Evolutionary conservation across 2,797 vertebrate genomes (phyloP), one percentile per base, ranked within the genome.

Genomic region (Pygocentrus nattereri): DNA sequence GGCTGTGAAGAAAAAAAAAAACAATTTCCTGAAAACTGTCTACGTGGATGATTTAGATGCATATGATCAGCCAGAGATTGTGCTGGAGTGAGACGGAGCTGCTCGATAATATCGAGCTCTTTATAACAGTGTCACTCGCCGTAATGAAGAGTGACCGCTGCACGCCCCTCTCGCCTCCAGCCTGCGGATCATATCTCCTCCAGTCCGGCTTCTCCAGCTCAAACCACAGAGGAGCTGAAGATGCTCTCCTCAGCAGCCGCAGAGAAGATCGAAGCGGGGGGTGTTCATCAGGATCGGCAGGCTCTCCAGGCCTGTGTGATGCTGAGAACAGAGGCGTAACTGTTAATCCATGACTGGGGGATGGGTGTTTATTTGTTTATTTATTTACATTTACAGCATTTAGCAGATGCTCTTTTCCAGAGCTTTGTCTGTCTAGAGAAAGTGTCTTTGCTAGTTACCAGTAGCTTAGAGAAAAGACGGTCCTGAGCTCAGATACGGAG

Each of bases 21-120:
- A 89, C 85, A 87, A 91, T 90, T 91, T 90, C 90, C 90, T 91
- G 86, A 73, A 85, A 90, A 88, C 85, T 89, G 87, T 85, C 87
- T 83, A 73, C 75, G 64, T 76, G 73, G 73, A 89, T 91, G 82
- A 88, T 90, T 88, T 89, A 72, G 85, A 86, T 82, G 79, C 74
- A 54, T 81, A 84, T 59, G 86, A 87, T 86, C 69, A 80, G 73
- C 56, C 72, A 65, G 67, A 87, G 81, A 74, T 74, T 61, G 72
- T 65, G 70, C 75, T 76, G 76, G 80, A 82, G 85, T 86, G 84
- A 86, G 84, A 69, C 65, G n/a, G 61, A 64, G 70, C 79, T 84
- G 82, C 84, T 84, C 67, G 82, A 79, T 87, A 86, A 86, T 85
- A 90, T 83, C 62, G 82, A 89, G 81, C 76, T 72, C 81, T 84